Evolutionary conservation across 2,797 vertebrate species (phyloP), one percentile per base, ranked within the genome.

Genomic region (Halcyon badia): DNA sequence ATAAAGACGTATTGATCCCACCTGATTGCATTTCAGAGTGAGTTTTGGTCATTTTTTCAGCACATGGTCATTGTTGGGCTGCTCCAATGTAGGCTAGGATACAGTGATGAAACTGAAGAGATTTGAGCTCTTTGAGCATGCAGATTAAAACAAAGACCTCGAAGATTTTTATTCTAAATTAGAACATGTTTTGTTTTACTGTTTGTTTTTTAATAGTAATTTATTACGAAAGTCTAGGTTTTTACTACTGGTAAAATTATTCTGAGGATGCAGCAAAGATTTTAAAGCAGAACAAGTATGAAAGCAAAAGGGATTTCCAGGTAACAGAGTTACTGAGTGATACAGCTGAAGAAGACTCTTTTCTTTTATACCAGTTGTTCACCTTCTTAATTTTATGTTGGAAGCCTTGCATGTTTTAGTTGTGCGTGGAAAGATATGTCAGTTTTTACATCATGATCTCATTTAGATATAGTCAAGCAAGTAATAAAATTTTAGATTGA

Each of bases 151-250:
- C 22, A 39, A 83, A 78, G 22, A 54, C 3, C 15, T 58, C 17
- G 21, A 41, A 25, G 16, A n/a, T 12, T 85, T 91, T 77, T 77
- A 9, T 65, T 83, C 21, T 48, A 6, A 5, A 31, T 60, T 78
- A 22, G 35, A 64, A 19, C 5, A 24, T 37, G 17, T 11, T 51
- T 51, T 49, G 25, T 15, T 49, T 51, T 6, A 13, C 12, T 7
- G 46, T 15, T 25, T 35, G n/a, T 64, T 49, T 11, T 64, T 49
- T 14, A 5, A 11, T 37, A 28, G 5, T 17, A 26, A 10, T 31
- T 68, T 66, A 17, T 44, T 17, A 37, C 33, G 16, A 33, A 64
- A 31, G 0, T 49, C 6, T 49, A 2, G 2, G 2, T 0, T 21
- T 82, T 68, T 64, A 33, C 31, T 12, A 30, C 5, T 58, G 15